Percentiles rank a stretch among this genome's conserved stretches.
Conservation (phyloP, 2,113 vertebrate species). For the Copsychus sechellarum region DNA sequence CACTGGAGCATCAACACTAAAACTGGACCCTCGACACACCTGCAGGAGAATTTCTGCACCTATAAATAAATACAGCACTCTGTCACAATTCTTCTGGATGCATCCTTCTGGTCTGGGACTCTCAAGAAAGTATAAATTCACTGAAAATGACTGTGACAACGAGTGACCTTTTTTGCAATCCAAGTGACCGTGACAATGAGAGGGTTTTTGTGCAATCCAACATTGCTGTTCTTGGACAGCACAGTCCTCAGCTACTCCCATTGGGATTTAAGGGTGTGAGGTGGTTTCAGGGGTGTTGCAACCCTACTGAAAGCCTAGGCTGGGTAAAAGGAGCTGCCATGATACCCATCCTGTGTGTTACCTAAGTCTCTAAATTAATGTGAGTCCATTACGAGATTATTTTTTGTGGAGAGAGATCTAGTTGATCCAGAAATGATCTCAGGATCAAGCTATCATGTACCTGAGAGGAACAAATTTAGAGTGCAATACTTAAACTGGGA, state of each 20-base stretch:
- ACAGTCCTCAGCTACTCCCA: not conserved
- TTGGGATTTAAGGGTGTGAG: not conserved
- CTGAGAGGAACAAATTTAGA: not conserved
- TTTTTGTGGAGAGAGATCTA: not conserved
- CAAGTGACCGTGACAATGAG: fast-evolving
- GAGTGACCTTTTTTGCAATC: not conserved
- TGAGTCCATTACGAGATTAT: not conserved
- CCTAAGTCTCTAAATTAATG: not conserved
- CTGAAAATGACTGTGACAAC: not conserved
- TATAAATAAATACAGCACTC: not conserved
- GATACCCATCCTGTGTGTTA: not conserved
- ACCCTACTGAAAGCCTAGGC: not conserved
- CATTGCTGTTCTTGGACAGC: not conserved
- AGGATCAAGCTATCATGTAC: not conserved
- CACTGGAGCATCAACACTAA: not conserved
- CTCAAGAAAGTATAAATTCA: not conserved
- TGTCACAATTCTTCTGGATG: not conserved
- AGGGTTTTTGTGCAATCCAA: not conserved
- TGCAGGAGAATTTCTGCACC: not conserved
- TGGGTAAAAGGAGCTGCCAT: not conserved
- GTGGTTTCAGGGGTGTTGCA: not conserved
- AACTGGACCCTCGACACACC: not conserved
- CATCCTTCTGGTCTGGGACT: not conserved
- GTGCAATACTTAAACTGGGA: not conserved
- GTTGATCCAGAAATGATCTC: not conserved